Conservation (phyloP, 1,140 invertebrate genomes). For the Manduca sexta region DNA sequence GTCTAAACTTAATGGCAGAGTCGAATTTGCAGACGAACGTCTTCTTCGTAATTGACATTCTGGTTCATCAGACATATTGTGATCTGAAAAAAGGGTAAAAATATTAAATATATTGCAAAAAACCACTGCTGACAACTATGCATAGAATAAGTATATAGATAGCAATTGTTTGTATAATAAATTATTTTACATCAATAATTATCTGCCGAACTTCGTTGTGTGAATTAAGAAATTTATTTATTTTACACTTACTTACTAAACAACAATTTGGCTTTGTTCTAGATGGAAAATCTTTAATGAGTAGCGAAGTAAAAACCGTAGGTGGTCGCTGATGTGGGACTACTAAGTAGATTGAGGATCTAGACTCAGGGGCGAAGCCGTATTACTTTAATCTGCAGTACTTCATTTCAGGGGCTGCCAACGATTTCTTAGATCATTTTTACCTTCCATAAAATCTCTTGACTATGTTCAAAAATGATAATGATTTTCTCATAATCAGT, state of each 20-base stretch:
- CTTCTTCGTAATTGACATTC: slow-evolving; percentile 48
- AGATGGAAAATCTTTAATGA: no score
- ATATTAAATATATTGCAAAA: background rate
- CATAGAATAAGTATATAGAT: no score
- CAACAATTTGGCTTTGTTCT: no score
- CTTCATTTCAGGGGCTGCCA: background rate
- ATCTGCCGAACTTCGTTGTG: no score
- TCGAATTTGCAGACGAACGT: slow-evolving; percentile 46
- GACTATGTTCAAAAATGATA: no score
- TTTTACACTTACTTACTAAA: no score
- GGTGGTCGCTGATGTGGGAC: background rate
- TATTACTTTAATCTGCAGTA: slow-evolving; percentile 1
- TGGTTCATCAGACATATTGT: slow-evolving; percentile 47
- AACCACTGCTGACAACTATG: background rate
- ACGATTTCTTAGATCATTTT: background rate
- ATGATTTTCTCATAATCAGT: no score
- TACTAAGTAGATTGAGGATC: slow-evolving; percentile 2
- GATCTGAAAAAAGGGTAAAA: background rate
- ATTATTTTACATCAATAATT: no score
- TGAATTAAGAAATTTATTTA: no score
- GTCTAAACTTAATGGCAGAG: slow-evolving; percentile 53
- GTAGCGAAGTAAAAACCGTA: no score
- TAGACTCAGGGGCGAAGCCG: background rate
- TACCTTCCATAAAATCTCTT: no score
- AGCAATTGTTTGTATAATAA: no score